A percentile compares a stretch with the other conserved stretches of the same genome.
Evolutionary conservation across 2,888 invertebrate genomes (phyloP).

Genomic region (Anaspis maculata): DNA sequence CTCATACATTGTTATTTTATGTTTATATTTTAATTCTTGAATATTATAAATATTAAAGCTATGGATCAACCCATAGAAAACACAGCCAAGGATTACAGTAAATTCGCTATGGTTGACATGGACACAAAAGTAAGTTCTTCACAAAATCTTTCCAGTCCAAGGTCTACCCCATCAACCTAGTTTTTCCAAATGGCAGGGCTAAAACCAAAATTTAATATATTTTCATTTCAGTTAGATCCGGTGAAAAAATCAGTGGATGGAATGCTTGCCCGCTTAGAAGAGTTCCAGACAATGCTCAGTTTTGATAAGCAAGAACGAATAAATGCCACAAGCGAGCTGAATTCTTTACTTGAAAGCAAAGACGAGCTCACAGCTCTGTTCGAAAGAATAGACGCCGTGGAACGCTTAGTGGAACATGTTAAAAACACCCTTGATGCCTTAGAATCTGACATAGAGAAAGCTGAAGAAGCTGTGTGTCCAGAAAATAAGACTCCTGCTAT

Average conservation of each 20-base stretch:
- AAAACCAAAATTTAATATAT: slow-evolving; percentile 2
- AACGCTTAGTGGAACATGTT: slow-evolving; percentile 24
- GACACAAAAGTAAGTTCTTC: slow-evolving; percentile 6
- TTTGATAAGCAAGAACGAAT: slow-evolving; percentile 26
- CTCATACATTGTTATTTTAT: too few species aligned
- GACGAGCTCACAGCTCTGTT: slow-evolving; percentile 24
- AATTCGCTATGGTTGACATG: slow-evolving; percentile 8
- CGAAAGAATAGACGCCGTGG: slow-evolving; percentile 25
- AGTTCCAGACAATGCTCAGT: slow-evolving; percentile 28
- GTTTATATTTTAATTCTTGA: too few species aligned
- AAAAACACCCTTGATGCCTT: slow-evolving; percentile 24
- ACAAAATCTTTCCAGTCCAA: background rate
- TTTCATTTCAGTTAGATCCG: slow-evolving; percentile 21
- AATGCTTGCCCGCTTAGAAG: slow-evolving; percentile 30
- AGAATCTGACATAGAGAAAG: slow-evolving; percentile 26
- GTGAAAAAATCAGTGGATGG: slow-evolving; percentile 24
- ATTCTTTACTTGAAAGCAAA: slow-evolving; percentile 19
- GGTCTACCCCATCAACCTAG: too few species aligned
- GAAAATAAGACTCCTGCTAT: slow-evolving; percentile 17
- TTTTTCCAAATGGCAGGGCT: background rate
- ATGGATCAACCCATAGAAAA: slow-evolving; percentile 4
- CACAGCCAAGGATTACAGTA: slow-evolving; percentile 9
- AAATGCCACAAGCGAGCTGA: slow-evolving; percentile 22
- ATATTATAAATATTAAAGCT: too few species aligned
- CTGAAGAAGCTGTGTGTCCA: slow-evolving; percentile 21